Evolutionary conservation across 2,797 vertebrate species (phyloP), one percentile per base, ranked within the genome.

Genomic region (Apodemus agrarius): DNA sequence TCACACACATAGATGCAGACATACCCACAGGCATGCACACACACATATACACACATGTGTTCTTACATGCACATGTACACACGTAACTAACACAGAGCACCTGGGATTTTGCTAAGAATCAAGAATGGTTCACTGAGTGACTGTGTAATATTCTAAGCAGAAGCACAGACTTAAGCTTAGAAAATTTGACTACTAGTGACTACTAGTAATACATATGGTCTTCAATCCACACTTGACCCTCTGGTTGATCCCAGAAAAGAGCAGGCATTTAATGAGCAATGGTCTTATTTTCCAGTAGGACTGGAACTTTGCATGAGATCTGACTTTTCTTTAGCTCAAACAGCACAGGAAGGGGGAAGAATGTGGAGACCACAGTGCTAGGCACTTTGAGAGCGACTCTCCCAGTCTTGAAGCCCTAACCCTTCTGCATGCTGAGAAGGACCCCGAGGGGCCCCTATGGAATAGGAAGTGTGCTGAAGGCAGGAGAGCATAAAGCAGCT

Each of bases 221-320:
- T 65, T 76, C 13, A 11, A 6, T 21, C 19, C 19, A 26, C 0
- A 16, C 2, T 3, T 34, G 74, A 75, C 5, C 1, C 7, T 54
- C 24, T 3, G 2, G 17, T 13, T 8, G 26, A 84, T 69, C 8
- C 54, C 34, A 78, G 26, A 85, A 26, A 1, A 9, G 4, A 14
- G 0, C 7, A 0, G 11, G 37, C 1, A 5, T 1, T 5, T 11
- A 5, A 3, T 3, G 26, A 37, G 57, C 9, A 10, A 1, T 14
- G 29, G 0, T 17, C 34, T 21, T 16, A 1, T 34, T 22, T 76
- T 57, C 17, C 22, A 29, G 11, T 26, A 46, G 6, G 12, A 0
- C 14, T 61, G 6, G 24, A 37, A 37, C 76, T 46, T 14, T 29
- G 59, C 22, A 5, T 1, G 0, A 9, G 37, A 13, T 34, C 24